Evolutionary conservation across 2,113 vertebrate genomes (phyloP).

Genomic region (Aphelocoma coerulescens): DNA sequence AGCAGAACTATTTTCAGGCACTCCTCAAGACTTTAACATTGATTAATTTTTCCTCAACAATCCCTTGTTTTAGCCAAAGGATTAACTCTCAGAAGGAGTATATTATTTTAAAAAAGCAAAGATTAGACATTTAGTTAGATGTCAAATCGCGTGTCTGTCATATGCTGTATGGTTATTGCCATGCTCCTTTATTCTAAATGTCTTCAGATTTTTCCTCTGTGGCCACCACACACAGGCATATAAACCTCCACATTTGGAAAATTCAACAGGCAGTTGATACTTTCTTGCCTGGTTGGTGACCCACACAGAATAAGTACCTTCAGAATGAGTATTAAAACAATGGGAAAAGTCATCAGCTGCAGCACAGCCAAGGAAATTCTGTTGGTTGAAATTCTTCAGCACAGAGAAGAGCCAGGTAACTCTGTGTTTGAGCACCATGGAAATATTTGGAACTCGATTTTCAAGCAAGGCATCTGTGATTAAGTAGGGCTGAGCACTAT

Average conservation of each 20-base stretch:
- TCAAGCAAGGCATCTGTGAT: constrained; percentile 18
- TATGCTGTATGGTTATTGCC: not conserved
- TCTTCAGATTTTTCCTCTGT: not conserved
- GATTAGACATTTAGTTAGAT: not conserved
- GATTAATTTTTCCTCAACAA: not conserved
- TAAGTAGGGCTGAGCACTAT: constrained; percentile 24
- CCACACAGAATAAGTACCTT: not conserved
- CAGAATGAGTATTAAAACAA: constrained; percentile 20
- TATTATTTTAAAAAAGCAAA: not conserved
- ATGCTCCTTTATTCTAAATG: not conserved
- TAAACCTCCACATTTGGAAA: not conserved
- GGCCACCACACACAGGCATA: not conserved
- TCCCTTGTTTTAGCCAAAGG: not conserved
- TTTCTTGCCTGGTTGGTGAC: not conserved
- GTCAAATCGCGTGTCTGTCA: not conserved
- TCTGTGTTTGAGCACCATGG: constrained; percentile 7
- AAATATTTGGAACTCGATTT: constrained; percentile 21
- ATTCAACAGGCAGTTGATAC: not conserved
- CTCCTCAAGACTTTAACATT: not conserved
- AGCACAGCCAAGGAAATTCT: constrained; percentile 17
- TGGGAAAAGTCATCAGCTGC: constrained; percentile 26
- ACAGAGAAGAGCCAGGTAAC: not conserved
- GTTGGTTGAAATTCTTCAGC: constrained; percentile 24
- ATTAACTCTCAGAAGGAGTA: not conserved
- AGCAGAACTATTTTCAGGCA: not conserved